Percentiles rank a stretch among this genome's conserved stretches.
Conservation (phyloP, 92 coral and sea anemone species). For the Bergia puertoricense region DNA sequence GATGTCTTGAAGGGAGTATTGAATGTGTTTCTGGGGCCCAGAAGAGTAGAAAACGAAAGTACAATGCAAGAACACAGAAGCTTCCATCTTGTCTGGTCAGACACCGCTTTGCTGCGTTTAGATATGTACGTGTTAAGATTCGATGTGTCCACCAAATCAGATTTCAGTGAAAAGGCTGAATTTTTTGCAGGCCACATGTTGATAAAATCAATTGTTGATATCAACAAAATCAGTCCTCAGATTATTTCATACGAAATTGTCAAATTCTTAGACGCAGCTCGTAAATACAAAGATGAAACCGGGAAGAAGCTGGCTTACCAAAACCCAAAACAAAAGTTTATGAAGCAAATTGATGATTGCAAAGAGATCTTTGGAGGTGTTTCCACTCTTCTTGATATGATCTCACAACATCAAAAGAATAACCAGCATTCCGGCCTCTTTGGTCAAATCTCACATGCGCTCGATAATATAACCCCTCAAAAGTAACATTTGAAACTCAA, state of each 20-base stretch:
- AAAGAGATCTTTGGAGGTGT: background rate
- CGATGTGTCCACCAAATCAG: background rate
- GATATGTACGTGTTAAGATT: constrained; percentile 3
- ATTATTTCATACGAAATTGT: background rate
- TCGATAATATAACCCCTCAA: no score
- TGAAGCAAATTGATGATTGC: background rate
- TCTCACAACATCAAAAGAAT: background rate
- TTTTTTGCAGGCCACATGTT: background rate
- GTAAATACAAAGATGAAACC: background rate
- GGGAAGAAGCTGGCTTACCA: background rate
- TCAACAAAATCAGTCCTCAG: background rate
- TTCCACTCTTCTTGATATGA: background rate
- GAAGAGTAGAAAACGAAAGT: background rate
- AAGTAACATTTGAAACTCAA: no score
- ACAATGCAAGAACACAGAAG: constrained; percentile 13
- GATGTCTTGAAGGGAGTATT: constrained; percentile 17
- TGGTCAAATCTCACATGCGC: no score
- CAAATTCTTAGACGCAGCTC: background rate
- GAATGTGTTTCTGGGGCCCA: constrained; percentile 14
- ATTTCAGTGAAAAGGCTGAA: background rate
- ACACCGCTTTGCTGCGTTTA: background rate
- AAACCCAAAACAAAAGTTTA: background rate
- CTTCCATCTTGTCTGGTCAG: constrained; percentile 9
- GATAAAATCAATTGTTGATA: constrained; percentile 7
- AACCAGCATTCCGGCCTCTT: background rate